Conservation (phyloP, 2,113 vertebrate species). For the Indicator maculatus region DNA sequence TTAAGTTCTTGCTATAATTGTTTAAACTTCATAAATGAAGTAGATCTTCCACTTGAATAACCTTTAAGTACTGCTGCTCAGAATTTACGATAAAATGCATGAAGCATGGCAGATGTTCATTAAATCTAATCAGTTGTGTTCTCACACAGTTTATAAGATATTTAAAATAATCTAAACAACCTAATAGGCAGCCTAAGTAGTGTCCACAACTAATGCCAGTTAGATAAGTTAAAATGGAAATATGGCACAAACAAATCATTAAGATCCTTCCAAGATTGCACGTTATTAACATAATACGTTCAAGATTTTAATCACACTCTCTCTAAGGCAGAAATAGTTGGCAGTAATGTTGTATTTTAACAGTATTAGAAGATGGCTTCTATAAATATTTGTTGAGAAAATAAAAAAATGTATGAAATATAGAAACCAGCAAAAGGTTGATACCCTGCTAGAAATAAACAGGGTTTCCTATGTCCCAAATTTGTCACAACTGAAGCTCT, state of each 20-base stretch:
- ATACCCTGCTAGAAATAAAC: not conserved
- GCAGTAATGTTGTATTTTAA: not conserved
- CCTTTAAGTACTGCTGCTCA: constrained; percentile 25
- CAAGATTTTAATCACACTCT: not conserved
- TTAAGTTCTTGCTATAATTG: constrained; percentile 30
- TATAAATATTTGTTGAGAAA: not conserved
- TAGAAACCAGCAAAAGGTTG: not conserved
- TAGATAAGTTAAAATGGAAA: not conserved
- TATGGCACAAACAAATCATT: not conserved
- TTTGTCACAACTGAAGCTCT: not conserved
- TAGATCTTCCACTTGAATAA: constrained; percentile 58
- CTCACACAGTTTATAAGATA: constrained; percentile 4
- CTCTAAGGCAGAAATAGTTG: not conserved
- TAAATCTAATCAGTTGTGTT: constrained; percentile 39
- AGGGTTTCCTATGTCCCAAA: not conserved
- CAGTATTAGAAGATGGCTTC: not conserved
- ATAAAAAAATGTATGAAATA: not conserved
- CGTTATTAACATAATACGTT: not conserved
- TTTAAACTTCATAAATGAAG: constrained; percentile 49
- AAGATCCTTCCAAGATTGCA: not conserved
- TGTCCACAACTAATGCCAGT: not conserved
- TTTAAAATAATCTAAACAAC: constrained; percentile 11
- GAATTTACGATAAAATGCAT: not conserved
- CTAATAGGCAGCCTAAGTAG: not conserved
- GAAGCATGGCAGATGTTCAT: constrained; percentile 44